Conservation (phyloP, 2,797 vertebrate genomes). For the Artibeus lituratus region DNA sequence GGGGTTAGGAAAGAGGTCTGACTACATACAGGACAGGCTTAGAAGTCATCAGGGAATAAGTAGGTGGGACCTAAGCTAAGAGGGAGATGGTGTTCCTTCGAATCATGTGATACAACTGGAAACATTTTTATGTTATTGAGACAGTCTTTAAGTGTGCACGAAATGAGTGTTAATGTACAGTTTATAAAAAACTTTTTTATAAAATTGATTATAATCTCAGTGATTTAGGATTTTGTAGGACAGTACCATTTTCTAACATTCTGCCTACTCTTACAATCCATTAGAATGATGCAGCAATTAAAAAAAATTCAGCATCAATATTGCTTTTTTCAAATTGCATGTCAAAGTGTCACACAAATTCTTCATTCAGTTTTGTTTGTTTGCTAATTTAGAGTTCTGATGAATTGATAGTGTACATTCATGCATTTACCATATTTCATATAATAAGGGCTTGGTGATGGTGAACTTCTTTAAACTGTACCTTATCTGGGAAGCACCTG, state of each 20-base stretch:
- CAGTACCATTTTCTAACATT: not conserved
- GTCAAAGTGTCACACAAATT: not conserved
- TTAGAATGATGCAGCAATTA: not conserved
- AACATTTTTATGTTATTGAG: not conserved
- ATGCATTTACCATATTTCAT: not conserved
- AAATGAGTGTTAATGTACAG: not conserved
- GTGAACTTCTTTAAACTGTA: too few relatives aligned
- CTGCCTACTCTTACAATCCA: not conserved
- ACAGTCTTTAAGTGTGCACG: not conserved
- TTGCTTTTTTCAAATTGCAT: not conserved
- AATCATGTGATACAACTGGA: not conserved
- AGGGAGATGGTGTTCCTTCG: not conserved
- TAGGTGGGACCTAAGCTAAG: not conserved
- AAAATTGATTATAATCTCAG: not conserved
- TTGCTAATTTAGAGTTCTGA: not conserved
- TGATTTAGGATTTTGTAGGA: conserved; percentile 2
- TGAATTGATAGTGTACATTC: not conserved
- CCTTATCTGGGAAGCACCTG: too few relatives aligned
- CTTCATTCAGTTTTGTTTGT: not conserved
- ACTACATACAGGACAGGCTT: not conserved
- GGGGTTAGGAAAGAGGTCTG: not conserved
- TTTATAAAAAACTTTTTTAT: not conserved
- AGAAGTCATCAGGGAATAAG: not conserved
- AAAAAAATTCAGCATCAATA: not conserved
- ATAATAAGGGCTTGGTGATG: too few relatives aligned